Base-by-base conservation (phyloP, 2,888 invertebrate genomes). In the Dyspetes luteomarginatus region DNA sequence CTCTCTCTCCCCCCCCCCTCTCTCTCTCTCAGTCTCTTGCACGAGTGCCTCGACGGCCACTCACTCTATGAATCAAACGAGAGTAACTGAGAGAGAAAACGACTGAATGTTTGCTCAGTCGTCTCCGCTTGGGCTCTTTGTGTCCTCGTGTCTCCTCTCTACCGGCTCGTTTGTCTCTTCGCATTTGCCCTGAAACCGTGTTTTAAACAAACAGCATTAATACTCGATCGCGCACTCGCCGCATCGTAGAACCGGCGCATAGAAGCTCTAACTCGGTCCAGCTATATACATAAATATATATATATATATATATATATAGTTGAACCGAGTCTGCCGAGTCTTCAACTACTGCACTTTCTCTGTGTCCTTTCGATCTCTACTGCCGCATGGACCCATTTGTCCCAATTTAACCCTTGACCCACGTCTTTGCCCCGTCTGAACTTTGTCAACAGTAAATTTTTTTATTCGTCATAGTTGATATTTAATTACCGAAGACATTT, bases 21-120 rank as follows among this genome's bases (percentile, higher is more conserved):
- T 28, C 55, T 9, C 52, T 62, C 28, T 69, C 56, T 55, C 28
- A 41, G 12, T 48, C 17, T 30, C 28, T 12, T n/a, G 24, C 9
- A 52, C 9, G 45, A 52, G 41, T 17, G 71, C 73, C 64, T 58
- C 74, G 82, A 81, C 78, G 64, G 69, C 76, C 26, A 15, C 41
- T 55, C 68, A 28, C 67, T 62, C 43, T 76, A 79, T 84, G 83
- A 68, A 77, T 83, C 82, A 84, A 89, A 86, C 84, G 86, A 86
- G 45, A 22, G 36, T 24, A 43, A 22, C 3, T 24, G 26, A 24
- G 24, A 69, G 30, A 56, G 45, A 58, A 19, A 41, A 26, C 62
- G 85, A 84, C 83, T 82, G 84, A 85, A 88, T 89, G 89, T 88
- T 88, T 88, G 86, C 86, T 86, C 87, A 89, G 89, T 85, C 85